phyloP scores from a whole-genome alignment of 2,888 invertebrate genomes.

The Ommatoiulus sabulosus region DNA sequence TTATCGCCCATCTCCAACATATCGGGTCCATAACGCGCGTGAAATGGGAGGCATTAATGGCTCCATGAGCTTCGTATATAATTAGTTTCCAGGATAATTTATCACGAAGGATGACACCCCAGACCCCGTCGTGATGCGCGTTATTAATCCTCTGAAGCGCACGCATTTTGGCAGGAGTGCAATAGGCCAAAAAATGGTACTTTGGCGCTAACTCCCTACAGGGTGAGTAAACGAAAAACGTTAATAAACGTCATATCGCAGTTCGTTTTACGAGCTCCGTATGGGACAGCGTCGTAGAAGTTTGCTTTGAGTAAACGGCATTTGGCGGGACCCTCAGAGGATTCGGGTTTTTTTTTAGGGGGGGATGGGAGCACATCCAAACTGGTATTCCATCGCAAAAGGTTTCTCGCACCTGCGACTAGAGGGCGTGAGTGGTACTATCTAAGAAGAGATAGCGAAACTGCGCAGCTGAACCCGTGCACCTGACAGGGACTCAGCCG shows the following conservation, averaged over 20 bases:
- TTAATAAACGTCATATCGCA: neutral
- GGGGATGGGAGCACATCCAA: neutral
- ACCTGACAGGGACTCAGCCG: neutral
- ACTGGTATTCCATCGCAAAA: neutral
- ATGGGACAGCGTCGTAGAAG: neutral
- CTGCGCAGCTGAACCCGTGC: neutral
- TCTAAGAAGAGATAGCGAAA: neutral
- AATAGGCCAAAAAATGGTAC: constrained; percentile 28
- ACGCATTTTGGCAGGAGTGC: neutral
- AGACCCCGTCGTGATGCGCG: constrained; percentile 26
- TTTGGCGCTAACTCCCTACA: neutral
- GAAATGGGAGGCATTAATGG: constrained; percentile 35
- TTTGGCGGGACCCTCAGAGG: neutral
- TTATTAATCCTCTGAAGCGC: constrained; percentile 21
- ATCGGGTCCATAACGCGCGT: neutral
- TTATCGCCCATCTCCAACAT: neutral
- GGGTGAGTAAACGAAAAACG: neutral
- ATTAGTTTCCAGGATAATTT: constrained; percentile 24
- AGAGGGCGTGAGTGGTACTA: constrained; percentile 9
- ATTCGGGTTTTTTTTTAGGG: neutral
- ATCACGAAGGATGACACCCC: constrained; percentile 17
- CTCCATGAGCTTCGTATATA: neutral
- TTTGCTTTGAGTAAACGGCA: neutral
- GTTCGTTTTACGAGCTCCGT: neutral
- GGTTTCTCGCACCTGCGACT: constrained; percentile 13